Percentiles rank a stretch among this genome's conserved stretches.
These are phyloP conservation scores for Metacarcinus magister DNA, from an alignment of 2,888 invertebrate species.

Conservation along the genomic window DNA sequence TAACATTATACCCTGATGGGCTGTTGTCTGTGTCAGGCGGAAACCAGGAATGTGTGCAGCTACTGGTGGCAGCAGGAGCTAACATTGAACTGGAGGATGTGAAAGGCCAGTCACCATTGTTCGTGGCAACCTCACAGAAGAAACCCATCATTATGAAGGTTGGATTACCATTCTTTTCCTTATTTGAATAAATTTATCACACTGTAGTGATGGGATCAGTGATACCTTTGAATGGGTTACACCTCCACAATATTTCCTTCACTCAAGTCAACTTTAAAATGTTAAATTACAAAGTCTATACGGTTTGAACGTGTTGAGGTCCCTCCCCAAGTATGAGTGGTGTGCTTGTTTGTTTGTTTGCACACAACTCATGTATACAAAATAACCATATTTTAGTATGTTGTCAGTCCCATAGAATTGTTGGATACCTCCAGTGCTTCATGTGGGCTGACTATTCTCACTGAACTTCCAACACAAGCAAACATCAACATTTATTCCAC, in stretches of 20 bases:
- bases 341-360: no score
- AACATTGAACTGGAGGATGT: constrained; percentile 79
- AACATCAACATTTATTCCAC: no score
- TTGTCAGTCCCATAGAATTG: neutral
- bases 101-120: constrained; percentile 80
- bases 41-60: constrained; percentile 68
- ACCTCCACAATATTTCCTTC: no score
- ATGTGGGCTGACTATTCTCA: neutral
- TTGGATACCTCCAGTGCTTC: neutral
- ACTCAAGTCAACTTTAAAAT: neutral
- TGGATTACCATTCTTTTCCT: neutral
- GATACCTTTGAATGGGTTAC: no score
- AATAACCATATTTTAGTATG: neutral
- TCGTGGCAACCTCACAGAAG: constrained; percentile 78
- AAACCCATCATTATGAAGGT: constrained; percentile 79
- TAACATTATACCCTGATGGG: neutral
- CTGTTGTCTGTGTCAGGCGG: constrained; percentile 68
- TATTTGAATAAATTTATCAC: neutral
- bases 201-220: no score
- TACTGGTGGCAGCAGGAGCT: constrained; percentile 72
- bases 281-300: no score
- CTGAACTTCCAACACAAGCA: neutral
- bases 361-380: no score
- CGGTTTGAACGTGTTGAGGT: no score
- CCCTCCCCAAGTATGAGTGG: no score